phyloP scores from a whole-genome alignment of 2,113 vertebrate genomes.

The Spilogale gracilis region DNA sequence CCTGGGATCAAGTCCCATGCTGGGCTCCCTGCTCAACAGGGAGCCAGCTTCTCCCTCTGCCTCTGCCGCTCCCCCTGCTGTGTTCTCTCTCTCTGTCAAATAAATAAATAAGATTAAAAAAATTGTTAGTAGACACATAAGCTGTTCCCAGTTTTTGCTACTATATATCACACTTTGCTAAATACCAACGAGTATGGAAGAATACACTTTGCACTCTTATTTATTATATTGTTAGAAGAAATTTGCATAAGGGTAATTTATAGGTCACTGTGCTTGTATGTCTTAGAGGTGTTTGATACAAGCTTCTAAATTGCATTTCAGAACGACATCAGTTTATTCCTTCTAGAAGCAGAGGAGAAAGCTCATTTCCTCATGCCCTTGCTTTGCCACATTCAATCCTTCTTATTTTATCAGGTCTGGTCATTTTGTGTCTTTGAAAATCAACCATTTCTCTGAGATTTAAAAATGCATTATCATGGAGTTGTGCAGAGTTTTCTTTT shows the following conservation, averaged over 20 bases:
- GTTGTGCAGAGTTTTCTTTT: not conserved
- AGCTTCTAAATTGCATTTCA: not conserved
- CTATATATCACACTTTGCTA: not conserved
- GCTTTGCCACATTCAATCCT: not conserved
- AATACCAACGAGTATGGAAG: constrained; percentile 42
- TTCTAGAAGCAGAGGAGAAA: not conserved
- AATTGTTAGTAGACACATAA: not conserved
- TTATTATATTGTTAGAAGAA: constrained; percentile 20
- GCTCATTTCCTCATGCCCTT: not conserved
- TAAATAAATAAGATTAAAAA: not conserved
- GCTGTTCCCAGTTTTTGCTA: not conserved
- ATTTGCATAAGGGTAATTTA: constrained; percentile 14
- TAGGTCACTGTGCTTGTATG: not conserved
- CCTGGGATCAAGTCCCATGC: not conserved
- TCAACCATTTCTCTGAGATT: not conserved
- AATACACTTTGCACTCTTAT: not conserved
- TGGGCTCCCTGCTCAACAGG: not conserved
- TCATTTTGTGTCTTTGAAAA: constrained; percentile 23
- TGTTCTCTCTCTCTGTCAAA: not conserved
- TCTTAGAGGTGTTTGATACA: not conserved
- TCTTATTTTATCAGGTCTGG: constrained; percentile 15
- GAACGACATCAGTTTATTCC: not conserved
- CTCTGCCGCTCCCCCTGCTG: not conserved
- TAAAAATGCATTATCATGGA: not conserved
- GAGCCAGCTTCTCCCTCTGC: not conserved